A percentile compares a stretch with the other conserved stretches of the same genome.
Conservation (phyloP, 2,113 vertebrate genomes). For the Eudyptes chrysolophus region DNA sequence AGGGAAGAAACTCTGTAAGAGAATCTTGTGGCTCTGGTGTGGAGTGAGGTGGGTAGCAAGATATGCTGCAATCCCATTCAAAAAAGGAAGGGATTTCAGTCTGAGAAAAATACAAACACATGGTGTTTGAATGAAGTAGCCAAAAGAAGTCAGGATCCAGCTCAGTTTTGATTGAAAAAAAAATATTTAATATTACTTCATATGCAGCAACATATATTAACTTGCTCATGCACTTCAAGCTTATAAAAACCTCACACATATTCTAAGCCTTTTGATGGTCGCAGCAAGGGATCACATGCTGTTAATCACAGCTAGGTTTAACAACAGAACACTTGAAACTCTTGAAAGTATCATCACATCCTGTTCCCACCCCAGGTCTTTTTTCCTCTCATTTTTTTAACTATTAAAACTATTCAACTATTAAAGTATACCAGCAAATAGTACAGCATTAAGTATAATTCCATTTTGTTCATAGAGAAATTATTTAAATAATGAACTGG, state of each 20-base stretch:
- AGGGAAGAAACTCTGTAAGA: not conserved
- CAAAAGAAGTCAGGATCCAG: not conserved
- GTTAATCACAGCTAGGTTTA: not conserved
- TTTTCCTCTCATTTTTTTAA: not conserved
- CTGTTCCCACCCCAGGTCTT: fast-evolving
- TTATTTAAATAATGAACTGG: not conserved
- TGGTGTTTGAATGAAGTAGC: not conserved
- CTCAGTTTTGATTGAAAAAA: not conserved
- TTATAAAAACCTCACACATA: not conserved
- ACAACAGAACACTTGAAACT: not conserved
- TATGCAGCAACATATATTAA: not conserved
- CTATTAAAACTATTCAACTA: not conserved
- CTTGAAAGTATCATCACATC: not conserved
- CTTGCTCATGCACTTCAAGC: not conserved
- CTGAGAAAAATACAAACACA: not conserved
- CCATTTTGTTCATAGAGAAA: not conserved
- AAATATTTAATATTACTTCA: not conserved
- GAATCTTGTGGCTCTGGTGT: not conserved
- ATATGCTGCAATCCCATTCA: not conserved
- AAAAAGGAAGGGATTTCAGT: not conserved
- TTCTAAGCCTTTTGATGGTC: not conserved
- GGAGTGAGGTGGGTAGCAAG: not conserved
- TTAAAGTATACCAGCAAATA: not conserved
- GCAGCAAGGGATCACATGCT: not conserved
- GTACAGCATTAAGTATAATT: not conserved